Evolutionary conservation across 2,888 invertebrate species (phyloP).

Genomic region (Cecidostiba fungosa): DNA sequence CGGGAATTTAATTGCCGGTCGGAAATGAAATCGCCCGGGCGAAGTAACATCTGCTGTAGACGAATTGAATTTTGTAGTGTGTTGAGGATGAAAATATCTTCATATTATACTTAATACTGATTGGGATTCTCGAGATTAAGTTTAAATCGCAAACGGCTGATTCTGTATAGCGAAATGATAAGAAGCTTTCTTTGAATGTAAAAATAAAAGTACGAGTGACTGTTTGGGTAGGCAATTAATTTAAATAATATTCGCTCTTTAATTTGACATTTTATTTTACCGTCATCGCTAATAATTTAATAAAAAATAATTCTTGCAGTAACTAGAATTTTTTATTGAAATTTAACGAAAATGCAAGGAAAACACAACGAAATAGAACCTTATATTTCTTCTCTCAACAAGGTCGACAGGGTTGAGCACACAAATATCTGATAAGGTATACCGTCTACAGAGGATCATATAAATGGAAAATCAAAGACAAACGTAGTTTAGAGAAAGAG

Average conservation of each 20-base stretch:
- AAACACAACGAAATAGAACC: not conserved
- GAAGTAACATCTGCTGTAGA: not conserved
- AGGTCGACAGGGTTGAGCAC: not conserved
- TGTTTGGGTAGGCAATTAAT: no score
- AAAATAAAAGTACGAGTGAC: no score
- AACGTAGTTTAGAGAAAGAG: not conserved
- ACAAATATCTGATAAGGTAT: not conserved
- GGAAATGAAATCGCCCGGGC: not conserved
- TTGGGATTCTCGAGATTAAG: not conserved
- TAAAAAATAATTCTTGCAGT: no score
- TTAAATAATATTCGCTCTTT: no score
- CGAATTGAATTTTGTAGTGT: not conserved
- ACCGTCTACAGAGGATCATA: not conserved
- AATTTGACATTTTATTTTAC: no score
- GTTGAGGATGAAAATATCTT: not conserved
- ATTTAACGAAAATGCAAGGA: not conserved
- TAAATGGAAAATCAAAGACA: not conserved
- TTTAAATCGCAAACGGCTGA: no score
- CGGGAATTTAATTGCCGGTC: constrained; percentile 5
- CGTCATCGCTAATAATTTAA: no score
- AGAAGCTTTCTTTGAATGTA: no score
- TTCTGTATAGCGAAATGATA: no score
- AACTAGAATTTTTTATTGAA: no score
- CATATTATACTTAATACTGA: not conserved
- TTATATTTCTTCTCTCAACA: constrained; percentile 1